phyloP scores from a whole-genome alignment of 2,888 invertebrate species.

The Creontiades dilutus region DNA sequence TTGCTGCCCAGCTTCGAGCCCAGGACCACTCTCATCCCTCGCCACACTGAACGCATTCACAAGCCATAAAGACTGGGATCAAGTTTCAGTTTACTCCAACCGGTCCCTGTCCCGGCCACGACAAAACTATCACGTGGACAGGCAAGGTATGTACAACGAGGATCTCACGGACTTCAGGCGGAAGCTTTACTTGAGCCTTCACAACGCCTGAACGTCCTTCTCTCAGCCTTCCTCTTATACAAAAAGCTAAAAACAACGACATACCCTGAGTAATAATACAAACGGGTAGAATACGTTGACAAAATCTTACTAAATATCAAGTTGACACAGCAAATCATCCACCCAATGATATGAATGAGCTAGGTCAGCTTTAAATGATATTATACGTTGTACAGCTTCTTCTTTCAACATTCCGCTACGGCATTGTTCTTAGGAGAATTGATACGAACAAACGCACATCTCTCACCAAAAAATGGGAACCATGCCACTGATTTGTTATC shows the following conservation, averaged over 20 bases:
- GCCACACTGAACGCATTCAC: constrained; percentile 91
- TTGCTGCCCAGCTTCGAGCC: constrained; percentile 90
- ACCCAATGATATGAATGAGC: not conserved
- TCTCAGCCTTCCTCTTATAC: not conserved
- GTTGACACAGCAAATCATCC: not conserved
- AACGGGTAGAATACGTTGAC: not conserved
- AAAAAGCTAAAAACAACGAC: constrained; percentile 24
- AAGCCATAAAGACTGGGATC: constrained; percentile 92
- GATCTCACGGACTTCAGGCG: constrained; percentile 74
- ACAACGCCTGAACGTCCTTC: constrained; percentile 69
- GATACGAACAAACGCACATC: not conserved
- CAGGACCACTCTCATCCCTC: constrained; percentile 89
- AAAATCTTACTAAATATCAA: not conserved
- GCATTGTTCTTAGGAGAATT: not conserved
- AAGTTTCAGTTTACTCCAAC: constrained; percentile 93
- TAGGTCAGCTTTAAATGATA: constrained; percentile 1
- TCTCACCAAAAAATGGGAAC: constrained; percentile 10
- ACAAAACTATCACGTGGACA: constrained; percentile 83
- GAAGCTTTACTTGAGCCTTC: constrained; percentile 73
- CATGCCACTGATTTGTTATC: not conserved
- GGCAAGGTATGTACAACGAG: constrained; percentile 78
- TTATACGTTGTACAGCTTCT: constrained; percentile 5
- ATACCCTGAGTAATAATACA: not conserved
- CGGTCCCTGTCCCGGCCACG: constrained; percentile 93
- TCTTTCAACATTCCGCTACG: not conserved